Base-by-base conservation (phyloP, 2,888 invertebrate species). In the Poecilobothrus nobilitatus region DNA sequence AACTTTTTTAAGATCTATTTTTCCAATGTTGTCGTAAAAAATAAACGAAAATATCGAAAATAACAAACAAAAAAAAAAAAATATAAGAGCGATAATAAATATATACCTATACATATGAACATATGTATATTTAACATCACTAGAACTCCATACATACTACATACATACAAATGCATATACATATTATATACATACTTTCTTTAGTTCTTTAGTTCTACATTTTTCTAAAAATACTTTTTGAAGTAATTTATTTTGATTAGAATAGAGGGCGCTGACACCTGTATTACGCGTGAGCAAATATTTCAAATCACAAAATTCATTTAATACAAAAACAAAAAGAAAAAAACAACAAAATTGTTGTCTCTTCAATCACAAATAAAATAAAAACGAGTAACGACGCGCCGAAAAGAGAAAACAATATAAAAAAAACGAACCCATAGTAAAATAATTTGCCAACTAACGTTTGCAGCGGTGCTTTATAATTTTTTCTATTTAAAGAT, bases 191-290 rank as follows among this genome's bases (percentile, higher is more conserved):
- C n/a, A n/a, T n/a, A n/a, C n/a, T n/a, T n/a, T n/a, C n/a, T n/a
- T n/a, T n/a, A n/a, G n/a, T 63, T 62, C 5, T 20, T 6, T 62
- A 63, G 21, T 12, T 63, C 22, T 12, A 63, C 9, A 41, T 20
- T 12, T 2, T 15, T 63, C 63, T 63, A 63, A 63, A 22, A 63
- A 21, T 22, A 21, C 22, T 63, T n/a, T n/a, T n/a, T 63, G 21
- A 20, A 63, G 21, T 22, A 22, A 63, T 63, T 22, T 63, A 22
- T 63, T 63, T 22, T 63, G 22, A 22, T 22, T 63, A 21, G 15
- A 63, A 22, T 27, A 63, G 63, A 63, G 63, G 63, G 63, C 63
- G 63, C 63, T 63, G 63, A 63, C 63, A 63, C 63, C 63, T 63
- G 63, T 63, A 63, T 53, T 53, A 53, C 18, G 53, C 18, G 53